phyloP scores from a whole-genome alignment of 2,113 vertebrate species.

The Callopanchax toddi region DNA sequence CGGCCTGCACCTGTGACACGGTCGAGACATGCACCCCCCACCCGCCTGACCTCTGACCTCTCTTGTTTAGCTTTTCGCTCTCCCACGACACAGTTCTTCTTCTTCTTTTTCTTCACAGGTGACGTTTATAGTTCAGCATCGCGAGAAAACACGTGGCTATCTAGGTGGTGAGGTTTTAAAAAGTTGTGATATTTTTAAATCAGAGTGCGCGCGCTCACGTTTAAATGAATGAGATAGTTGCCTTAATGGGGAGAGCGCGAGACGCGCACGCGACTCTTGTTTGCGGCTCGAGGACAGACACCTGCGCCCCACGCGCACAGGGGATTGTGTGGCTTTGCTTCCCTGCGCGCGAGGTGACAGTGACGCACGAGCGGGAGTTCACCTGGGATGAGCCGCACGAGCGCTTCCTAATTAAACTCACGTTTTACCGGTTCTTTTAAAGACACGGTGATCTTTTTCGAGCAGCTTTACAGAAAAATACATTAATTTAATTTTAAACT shows the following conservation, averaged over 20 bases:
- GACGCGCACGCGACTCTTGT: slow-evolving; percentile 53
- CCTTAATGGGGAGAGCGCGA: slow-evolving; percentile 34
- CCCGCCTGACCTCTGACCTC: slow-evolving; percentile 75
- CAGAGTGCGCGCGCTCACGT: slow-evolving; percentile 10
- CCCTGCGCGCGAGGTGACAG: slow-evolving; percentile 45
- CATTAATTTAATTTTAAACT: no score
- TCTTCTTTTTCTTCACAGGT: background rate
- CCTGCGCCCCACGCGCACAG: slow-evolving; percentile 71
- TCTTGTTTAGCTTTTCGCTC: slow-evolving; percentile 73
- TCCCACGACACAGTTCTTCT: slow-evolving; percentile 45
- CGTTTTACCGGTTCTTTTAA: no score
- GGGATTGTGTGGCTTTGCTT: slow-evolving; percentile 21
- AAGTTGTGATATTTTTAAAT: background rate
- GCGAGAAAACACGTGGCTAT: no score
- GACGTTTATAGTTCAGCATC: background rate
- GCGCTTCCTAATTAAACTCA: background rate
- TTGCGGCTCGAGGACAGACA: slow-evolving; percentile 68
- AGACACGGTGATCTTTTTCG: no score
- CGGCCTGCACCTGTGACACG: slow-evolving; percentile 78
- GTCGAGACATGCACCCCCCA: slow-evolving; percentile 66
- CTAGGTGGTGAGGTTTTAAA: no score
- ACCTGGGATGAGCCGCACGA: slow-evolving; percentile 23
- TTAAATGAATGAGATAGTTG: slow-evolving; percentile 11
- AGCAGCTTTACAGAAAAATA: no score
- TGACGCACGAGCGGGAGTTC: slow-evolving; percentile 50